phyloP scores from a whole-genome alignment of 1,140 invertebrate species.

The Aphaenogaster rudis region DNA sequence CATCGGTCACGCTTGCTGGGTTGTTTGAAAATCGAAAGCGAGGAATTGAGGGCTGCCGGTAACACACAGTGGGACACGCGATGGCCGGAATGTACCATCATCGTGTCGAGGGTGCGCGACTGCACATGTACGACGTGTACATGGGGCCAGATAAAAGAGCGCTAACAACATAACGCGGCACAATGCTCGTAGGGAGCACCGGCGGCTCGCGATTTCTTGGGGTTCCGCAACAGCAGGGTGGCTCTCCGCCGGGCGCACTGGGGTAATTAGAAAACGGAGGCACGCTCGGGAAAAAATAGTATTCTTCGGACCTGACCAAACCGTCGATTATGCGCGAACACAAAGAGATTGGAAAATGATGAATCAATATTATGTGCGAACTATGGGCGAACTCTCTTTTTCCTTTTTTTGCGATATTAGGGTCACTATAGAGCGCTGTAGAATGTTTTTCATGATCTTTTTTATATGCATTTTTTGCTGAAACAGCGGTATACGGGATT shows the following conservation, averaged over 20 bases:
- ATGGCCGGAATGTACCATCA: slow-evolving; percentile 28
- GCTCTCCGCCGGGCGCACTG: slow-evolving; percentile 34
- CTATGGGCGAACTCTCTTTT: slow-evolving; percentile 47
- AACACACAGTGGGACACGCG: slow-evolving; percentile 17
- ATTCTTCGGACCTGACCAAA: slow-evolving; percentile 10
- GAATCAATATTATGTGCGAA: slow-evolving; percentile 15
- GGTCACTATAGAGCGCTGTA: slow-evolving; percentile 27
- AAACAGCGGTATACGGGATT: slow-evolving; percentile 51
- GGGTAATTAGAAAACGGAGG: slow-evolving; percentile 70
- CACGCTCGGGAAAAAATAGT: not conserved
- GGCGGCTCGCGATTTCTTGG: slow-evolving; percentile 69
- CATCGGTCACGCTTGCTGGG: not conserved
- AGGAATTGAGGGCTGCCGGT: slow-evolving; percentile 22
- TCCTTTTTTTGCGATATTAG: slow-evolving; percentile 36
- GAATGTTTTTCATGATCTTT: slow-evolving; percentile 28
- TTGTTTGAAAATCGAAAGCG: slow-evolving; percentile 35
- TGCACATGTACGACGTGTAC: slow-evolving; percentile 42
- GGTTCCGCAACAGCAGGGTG: slow-evolving; percentile 69
- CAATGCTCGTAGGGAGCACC: slow-evolving; percentile 65
- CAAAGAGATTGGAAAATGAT: slow-evolving; percentile 35
- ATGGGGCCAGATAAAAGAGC: slow-evolving; percentile 61
- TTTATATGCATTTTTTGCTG: slow-evolving; percentile 51
- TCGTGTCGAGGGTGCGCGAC: slow-evolving; percentile 57
- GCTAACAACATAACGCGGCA: slow-evolving; percentile 75
- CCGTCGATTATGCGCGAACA: not conserved